A percentile compares a stretch with the other conserved stretches of the same genome.
phyloP scores from a whole-genome alignment of 1,140 invertebrate genomes.

The Triops cancriformis region DNA sequence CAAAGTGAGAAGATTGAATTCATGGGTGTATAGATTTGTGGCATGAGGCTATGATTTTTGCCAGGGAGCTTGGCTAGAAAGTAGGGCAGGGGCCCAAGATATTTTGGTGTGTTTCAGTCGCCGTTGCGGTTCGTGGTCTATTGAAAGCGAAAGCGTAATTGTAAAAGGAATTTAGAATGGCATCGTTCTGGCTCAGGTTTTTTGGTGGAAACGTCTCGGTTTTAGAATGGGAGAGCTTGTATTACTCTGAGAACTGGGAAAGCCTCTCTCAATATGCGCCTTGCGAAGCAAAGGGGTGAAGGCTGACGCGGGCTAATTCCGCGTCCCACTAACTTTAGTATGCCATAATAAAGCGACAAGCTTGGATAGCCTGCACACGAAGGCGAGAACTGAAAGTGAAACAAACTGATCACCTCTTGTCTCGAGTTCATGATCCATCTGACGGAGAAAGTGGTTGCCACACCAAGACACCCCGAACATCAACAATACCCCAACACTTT shows the following conservation, averaged over 20 bases:
- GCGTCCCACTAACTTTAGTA: not conserved
- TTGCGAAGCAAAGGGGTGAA: conserved; percentile 9
- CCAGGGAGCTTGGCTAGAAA: not conserved
- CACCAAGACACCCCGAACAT: not conserved
- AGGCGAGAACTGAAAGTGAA: conserved; percentile 6
- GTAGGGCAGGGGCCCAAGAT: not conserved
- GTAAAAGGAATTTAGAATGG: not conserved
- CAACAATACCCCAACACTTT: not conserved
- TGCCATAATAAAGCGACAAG: not conserved
- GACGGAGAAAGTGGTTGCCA: not conserved
- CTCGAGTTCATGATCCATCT: not conserved
- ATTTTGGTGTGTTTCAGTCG: not conserved
- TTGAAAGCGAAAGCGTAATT: conserved; percentile 10
- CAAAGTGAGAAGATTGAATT: not conserved
- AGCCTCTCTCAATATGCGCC: not conserved
- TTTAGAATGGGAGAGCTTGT: not conserved
- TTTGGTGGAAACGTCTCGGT: not conserved
- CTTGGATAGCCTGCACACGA: not conserved
- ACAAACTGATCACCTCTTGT: not conserved
- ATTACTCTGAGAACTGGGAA: not conserved
- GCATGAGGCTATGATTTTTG: not conserved
- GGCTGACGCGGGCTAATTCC: conserved; percentile 1
- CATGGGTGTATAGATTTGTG: not conserved
- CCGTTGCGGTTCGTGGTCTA: conserved; percentile 1
- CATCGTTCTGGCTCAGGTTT: not conserved